These are phyloP conservation scores for Lepidochitona cinerea DNA, from an alignment of 2,888 invertebrate genomes.

Conservation along the genomic window DNA sequence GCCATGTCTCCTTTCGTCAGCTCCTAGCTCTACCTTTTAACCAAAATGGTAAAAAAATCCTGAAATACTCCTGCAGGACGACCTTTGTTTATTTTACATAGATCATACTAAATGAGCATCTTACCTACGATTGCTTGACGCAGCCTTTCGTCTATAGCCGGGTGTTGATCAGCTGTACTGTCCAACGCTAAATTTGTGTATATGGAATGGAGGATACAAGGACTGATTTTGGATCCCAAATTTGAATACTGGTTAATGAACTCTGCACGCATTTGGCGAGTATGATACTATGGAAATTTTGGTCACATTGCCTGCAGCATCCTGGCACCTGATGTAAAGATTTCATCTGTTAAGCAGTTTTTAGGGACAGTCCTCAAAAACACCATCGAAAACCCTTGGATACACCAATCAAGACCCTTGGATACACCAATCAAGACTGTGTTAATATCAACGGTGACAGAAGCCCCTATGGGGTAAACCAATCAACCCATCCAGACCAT, in stretches of 20 bases:
- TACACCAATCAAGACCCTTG: too few relatives aligned
- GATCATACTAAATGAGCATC: neutral
- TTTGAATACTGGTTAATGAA: neutral
- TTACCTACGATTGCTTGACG: neutral
- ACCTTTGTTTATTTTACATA: constrained; percentile 27
- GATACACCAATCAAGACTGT: too few relatives aligned
- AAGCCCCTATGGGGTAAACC: too few relatives aligned
- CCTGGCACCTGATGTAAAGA: too few relatives aligned
- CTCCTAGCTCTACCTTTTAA: too few relatives aligned
- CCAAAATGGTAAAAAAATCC: constrained; percentile 20
- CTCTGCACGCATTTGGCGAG: neutral
- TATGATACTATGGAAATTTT: too few relatives aligned
- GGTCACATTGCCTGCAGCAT: too few relatives aligned
- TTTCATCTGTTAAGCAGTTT: too few relatives aligned
- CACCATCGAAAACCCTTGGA: too few relatives aligned
- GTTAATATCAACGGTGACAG: too few relatives aligned
- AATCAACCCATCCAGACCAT: too few relatives aligned
- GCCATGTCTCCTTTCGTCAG: constrained; percentile 29
- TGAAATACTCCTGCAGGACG: constrained; percentile 22
- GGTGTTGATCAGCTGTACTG: neutral
- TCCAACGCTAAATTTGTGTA: neutral
- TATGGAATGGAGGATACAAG: neutral
- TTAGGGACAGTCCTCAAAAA: too few relatives aligned
- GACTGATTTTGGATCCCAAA: neutral
- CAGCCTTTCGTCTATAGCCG: neutral